Evolutionary conservation across 2,888 invertebrate genomes (phyloP).

Genomic region (Nephrotoma guestfalica): DNA sequence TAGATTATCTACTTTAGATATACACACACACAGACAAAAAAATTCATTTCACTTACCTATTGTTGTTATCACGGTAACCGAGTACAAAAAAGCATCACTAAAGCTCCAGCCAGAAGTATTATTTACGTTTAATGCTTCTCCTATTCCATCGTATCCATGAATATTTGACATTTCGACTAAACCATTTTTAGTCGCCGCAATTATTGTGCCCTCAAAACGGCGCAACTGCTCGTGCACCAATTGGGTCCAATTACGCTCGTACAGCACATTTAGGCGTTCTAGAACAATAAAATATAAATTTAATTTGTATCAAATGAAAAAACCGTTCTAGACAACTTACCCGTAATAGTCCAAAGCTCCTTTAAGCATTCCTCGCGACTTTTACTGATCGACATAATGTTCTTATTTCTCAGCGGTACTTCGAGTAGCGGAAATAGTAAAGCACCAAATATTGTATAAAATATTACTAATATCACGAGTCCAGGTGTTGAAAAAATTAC

Average conservation of each 20-base stretch:
- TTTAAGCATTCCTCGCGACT: slow-evolving; percentile 53
- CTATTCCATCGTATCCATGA: slow-evolving; percentile 17
- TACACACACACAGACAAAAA: background rate
- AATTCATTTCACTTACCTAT: slow-evolving; percentile 51
- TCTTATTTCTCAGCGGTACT: slow-evolving; percentile 49
- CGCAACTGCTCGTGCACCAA: slow-evolving; percentile 62
- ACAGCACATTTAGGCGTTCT: slow-evolving; percentile 67
- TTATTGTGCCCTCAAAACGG: slow-evolving; percentile 65
- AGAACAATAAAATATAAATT: slow-evolving; percentile 22
- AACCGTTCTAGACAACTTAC: slow-evolving; percentile 32
- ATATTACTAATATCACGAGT: slow-evolving; percentile 53
- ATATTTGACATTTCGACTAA: slow-evolving; percentile 17
- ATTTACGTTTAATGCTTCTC: slow-evolving; percentile 12
- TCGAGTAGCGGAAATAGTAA: slow-evolving; percentile 61
- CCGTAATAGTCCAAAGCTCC: slow-evolving; percentile 68
- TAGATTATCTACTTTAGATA: background rate
- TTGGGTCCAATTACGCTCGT: slow-evolving; percentile 71
- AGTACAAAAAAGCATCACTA: slow-evolving; percentile 69
- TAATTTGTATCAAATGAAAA: too few relatives aligned
- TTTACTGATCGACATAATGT: slow-evolving; percentile 44
- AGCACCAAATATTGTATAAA: slow-evolving; percentile 60
- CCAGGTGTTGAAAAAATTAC: slow-evolving; percentile 37
- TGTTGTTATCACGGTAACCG: slow-evolving; percentile 76
- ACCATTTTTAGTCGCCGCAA: slow-evolving; percentile 52
- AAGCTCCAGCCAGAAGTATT: slow-evolving; percentile 53